Percentiles rank a stretch among this genome's conserved stretches.
Conservation (phyloP, 1,140 invertebrate genomes). For the Steinernema feltiae region DNA sequence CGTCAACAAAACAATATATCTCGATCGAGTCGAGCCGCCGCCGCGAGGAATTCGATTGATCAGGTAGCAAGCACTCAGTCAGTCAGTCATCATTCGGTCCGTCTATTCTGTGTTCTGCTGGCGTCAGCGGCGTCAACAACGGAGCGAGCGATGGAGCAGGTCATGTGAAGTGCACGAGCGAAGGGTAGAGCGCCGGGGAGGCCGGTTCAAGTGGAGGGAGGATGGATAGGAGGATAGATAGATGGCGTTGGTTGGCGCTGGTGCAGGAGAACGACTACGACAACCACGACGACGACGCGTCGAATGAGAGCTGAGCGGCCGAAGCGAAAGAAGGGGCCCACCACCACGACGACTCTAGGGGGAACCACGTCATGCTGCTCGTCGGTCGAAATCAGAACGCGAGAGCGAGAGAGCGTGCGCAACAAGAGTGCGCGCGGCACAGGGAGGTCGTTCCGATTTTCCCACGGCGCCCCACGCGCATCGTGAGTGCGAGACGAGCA, state of each 20-base stretch:
- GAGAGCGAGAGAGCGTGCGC: neutral
- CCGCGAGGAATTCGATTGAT: neutral
- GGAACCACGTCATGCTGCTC: neutral
- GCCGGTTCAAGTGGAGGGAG: neutral
- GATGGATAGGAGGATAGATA: neutral
- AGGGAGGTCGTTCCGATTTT: neutral
- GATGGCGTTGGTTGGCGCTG: neutral
- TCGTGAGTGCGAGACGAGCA: neutral
- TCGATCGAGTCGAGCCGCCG: neutral
- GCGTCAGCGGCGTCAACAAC: neutral
- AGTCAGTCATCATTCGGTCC: too few species aligned
- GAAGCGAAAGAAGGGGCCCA: neutral
- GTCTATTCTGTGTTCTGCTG: neutral
- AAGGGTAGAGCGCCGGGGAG: neutral
- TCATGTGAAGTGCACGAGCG: neutral
- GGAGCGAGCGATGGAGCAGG: neutral
- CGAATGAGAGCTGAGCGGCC: neutral
- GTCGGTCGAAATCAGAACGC: constrained; percentile 4
- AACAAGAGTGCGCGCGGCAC: neutral
- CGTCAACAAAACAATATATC: neutral
- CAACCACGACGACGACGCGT: neutral
- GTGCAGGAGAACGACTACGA: neutral
- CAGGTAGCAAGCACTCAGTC: neutral
- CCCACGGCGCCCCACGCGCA: neutral
- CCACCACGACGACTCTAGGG: neutral